Conservation (phyloP, 2,888 invertebrate species). For the Caenorhabditis sp. region DNA sequence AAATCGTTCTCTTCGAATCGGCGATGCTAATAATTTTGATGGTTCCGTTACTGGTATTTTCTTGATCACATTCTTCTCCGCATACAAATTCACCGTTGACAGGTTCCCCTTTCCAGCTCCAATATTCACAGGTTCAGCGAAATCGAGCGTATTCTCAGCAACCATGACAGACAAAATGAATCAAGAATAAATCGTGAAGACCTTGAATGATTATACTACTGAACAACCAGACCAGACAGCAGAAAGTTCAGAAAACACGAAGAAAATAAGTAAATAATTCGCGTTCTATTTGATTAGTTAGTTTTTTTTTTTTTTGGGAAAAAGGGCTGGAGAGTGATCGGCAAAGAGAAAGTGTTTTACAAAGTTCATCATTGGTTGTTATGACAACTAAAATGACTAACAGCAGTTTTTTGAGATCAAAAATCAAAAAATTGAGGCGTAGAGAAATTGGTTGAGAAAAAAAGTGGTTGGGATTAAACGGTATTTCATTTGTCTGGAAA, state of each 20-base stretch:
- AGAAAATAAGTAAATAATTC: no score
- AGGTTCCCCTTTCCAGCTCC: slow-evolving; percentile 24
- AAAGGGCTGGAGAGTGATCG: no score
- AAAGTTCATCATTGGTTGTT: no score
- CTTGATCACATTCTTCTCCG: not conserved
- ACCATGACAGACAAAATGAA: not conserved
- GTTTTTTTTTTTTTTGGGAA: no score
- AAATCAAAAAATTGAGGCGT: no score
- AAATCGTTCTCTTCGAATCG: slow-evolving; percentile 14
- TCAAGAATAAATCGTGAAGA: not conserved
- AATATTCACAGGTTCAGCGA: slow-evolving; percentile 9
- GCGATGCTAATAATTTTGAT: not conserved
- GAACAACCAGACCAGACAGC: no score
- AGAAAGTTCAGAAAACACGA: no score
- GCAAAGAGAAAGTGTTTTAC: no score
- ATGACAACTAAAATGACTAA: no score
- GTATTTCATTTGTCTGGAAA: not conserved
- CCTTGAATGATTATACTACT: no score
- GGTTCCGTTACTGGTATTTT: not conserved
- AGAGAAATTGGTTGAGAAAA: not conserved
- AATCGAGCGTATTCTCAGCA: not conserved
- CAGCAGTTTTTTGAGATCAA: no score
- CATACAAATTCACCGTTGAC: slow-evolving; percentile 5
- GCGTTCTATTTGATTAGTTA: no score
- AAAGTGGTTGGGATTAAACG: not conserved